phyloP scores from a whole-genome alignment of 2,888 invertebrate species.

The Automeris io region DNA sequence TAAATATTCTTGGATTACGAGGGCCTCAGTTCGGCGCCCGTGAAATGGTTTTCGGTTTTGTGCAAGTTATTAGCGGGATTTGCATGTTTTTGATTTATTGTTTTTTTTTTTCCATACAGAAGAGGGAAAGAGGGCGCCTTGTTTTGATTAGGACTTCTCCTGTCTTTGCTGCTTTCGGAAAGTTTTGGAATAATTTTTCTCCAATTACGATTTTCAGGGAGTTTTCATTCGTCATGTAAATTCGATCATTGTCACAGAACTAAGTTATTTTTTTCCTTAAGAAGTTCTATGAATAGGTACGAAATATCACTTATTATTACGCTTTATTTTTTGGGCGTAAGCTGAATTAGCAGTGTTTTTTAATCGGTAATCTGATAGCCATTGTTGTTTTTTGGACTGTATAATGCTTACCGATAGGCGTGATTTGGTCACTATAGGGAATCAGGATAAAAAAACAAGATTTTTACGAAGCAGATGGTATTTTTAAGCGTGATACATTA shows the following conservation, averaged over 20 bases:
- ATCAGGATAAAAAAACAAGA: too few species aligned
- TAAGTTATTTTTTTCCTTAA: not conserved
- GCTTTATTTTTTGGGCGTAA: too few species aligned
- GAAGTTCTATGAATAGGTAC: too few species aligned
- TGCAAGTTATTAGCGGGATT: conserved; percentile 75
- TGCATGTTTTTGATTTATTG: conserved; percentile 75
- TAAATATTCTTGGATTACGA: conserved; percentile 72
- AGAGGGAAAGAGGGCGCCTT: conserved; percentile 22
- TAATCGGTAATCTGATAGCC: too few species aligned
- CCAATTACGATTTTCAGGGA: conserved; percentile 1
- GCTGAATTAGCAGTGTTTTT: too few species aligned
- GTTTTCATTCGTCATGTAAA: not conserved
- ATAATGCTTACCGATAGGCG: too few species aligned
- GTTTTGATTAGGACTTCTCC: conserved; percentile 25
- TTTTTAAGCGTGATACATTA: too few species aligned
- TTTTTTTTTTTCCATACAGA: conserved; percentile 37
- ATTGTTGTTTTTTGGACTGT: too few species aligned
- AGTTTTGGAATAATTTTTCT: conserved; percentile 2
- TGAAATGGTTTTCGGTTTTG: conserved; percentile 76
- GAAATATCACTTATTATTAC: too few species aligned
- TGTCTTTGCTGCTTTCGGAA: not conserved
- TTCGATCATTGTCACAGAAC: conserved; percentile 1
- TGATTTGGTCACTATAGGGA: too few species aligned
- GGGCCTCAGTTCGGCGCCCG: conserved; percentile 51
- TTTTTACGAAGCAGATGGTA: too few species aligned